phyloP scores from a whole-genome alignment of 2,888 invertebrate species.

The Cabera pusaria region DNA sequence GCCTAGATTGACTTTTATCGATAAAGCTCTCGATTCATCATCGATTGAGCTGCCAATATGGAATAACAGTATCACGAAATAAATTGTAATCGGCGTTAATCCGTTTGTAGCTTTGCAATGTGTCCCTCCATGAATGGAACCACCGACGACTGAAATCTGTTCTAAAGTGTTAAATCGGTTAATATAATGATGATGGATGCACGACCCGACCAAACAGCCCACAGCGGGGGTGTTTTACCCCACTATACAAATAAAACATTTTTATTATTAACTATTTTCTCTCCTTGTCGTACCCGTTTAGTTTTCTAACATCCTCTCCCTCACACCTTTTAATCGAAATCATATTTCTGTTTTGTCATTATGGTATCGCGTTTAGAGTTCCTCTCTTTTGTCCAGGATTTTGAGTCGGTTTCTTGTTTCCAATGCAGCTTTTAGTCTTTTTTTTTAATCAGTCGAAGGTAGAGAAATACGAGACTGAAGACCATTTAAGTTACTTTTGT shows the following conservation, averaged over 20 bases:
- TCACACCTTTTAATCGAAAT: slow-evolving; percentile 80
- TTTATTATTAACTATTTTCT: slow-evolving; percentile 78
- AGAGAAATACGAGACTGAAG: slow-evolving; percentile 59
- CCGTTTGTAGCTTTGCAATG: slow-evolving; percentile 38
- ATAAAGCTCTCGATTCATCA: slow-evolving; percentile 47
- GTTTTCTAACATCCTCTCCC: slow-evolving; percentile 52
- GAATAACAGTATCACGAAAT: slow-evolving; percentile 40
- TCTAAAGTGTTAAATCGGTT: slow-evolving; percentile 84
- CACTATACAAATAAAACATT: slow-evolving; percentile 82
- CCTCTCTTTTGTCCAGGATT: slow-evolving; percentile 78
- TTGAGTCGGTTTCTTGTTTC: slow-evolving; percentile 79
- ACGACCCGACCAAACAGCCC: slow-evolving; percentile 77
- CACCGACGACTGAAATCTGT: slow-evolving; percentile 72
- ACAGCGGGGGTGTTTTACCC: slow-evolving; percentile 83
- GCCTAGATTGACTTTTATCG: slow-evolving; percentile 52
- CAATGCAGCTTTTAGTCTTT: slow-evolving; percentile 64
- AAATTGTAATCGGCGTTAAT: slow-evolving; percentile 33
- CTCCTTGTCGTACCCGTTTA: slow-evolving; percentile 60
- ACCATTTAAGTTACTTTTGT: slow-evolving; percentile 36
- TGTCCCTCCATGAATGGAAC: slow-evolving; percentile 46
- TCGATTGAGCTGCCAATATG: slow-evolving; percentile 32
- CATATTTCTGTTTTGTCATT: slow-evolving; percentile 84
- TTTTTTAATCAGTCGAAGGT: slow-evolving; percentile 61
- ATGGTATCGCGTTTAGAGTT: slow-evolving; percentile 80
- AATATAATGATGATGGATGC: slow-evolving; percentile 83